Evolutionary conservation across 2,888 invertebrate species (phyloP), one percentile per base, ranked within the genome.

Genomic region (Molanna angustata): DNA sequence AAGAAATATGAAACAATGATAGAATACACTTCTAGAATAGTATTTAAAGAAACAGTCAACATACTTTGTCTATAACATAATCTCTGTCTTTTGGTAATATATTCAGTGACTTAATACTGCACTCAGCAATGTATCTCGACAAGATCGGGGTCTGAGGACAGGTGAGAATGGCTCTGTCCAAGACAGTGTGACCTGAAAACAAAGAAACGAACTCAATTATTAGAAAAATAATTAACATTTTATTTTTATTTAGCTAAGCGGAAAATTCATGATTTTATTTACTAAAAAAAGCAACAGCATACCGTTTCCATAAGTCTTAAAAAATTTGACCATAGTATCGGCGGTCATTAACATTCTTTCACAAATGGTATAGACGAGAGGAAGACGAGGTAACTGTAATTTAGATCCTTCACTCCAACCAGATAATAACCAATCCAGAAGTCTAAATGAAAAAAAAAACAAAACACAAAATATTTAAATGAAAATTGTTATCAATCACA

Each of bases 101-200:
- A 2, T 32, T 22, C 14, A 44, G 4, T 7, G 51, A 51, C 13
- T 44, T 45, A 18, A 54, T 6, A 21, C 51, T 35, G 39, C 57
- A 54, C 21, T 57, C 57, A 1, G 54, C 54, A 17, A 57, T 40
- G 43, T 57, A 57, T 43, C 42, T 40, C 1, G 49, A 47, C n/a
- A 57, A 48, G 17, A 54, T 33, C 4, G 57, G 54, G 6, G 42
- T 52, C 32, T 57, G 48, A 1, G 49, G 50, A 18, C 57, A 57
- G 16, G 54, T 57, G 17, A 54, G 27, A 14, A 57, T 42, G 1
- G 54, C 57, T 42, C 57, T 49, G 45, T 57, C 54, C 9, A 57
- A 27, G 6, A 54, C 42, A 4, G 57, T 57, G 46, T 52, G 52
- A 42, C 54, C 57, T 57, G 32, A 7, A 51, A 54, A 18, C 6